Evolutionary conservation across 1,140 invertebrate species (phyloP), one percentile per base, ranked within the genome.

Genomic region (Monomorium pharaonis): DNA sequence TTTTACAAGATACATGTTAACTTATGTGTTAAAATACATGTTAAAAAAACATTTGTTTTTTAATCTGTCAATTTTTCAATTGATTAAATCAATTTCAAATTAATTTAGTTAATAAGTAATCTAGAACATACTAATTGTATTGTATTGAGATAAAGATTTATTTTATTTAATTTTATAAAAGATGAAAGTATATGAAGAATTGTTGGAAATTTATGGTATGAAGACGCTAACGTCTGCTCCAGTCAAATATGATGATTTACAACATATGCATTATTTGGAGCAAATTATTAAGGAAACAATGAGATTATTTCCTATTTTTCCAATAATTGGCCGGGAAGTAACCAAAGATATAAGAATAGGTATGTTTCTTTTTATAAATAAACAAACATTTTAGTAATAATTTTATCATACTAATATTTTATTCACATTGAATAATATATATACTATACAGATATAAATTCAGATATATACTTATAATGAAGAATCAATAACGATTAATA

Each of bases 271-370:
- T 69, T 97, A 97, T 91, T 91, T 97, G 65, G 97, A 97, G 88
- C 94, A 95, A 30, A 95, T 96, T 7, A 95, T 97, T 24, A 96
- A 96, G 85, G 97, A 97, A 94, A 95, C 96, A 0, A 89, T 97
- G 44, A 90, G 96, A 69, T 70, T 97, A n/a, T 97, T 95, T 88
- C 97, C 97, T 3, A 95, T 96, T 2, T 96, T 96, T 3, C 96
- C 97, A 4, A 87, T 96, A 5, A 93, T 33, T 27, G 24, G 65
- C 14, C 88, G 95, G 67, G 77, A 86, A 47, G 69, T 96, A 0
- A 94, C 92, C 4, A 94, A 96, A 86, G 96, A 95, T 83, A n/a
- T 56, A n/a, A 69, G 49, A 18, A 69, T 69, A 49, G 65, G 65
- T 69, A 0, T 27, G 65, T 27, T 27, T 4, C 9, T 62, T n/a